Conservation (phyloP, 2,113 vertebrate species). For the Hemiprocne comata region DNA sequence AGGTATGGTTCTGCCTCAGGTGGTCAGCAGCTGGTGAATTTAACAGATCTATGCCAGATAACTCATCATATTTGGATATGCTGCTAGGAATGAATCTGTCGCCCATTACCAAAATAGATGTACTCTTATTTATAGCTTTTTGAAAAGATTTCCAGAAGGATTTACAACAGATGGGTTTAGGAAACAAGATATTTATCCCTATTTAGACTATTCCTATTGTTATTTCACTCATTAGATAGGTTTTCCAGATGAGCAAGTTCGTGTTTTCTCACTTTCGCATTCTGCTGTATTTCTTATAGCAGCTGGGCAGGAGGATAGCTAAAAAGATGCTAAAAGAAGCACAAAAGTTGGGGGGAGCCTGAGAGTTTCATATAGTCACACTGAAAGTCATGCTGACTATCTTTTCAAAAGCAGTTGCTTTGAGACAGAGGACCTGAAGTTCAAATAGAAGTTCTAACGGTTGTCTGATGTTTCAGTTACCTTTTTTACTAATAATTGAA, state of each 20-base stretch:
- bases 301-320: not conserved
- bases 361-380: not conserved
- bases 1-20: not conserved
- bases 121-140: constrained; percentile 73
- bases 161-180: constrained; percentile 68
- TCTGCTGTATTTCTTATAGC: not conserved
- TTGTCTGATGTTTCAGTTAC: not conserved
- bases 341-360: not conserved
- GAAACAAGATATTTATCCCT: constrained; percentile 61
- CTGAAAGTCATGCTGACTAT: not conserved
- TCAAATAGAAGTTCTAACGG: not conserved
- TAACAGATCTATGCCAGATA: constrained; percentile 69
- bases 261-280: constrained; percentile 22
- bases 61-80: constrained; percentile 71
- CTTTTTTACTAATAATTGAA: not conserved
- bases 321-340: not conserved
- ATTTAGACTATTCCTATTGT: constrained; percentile 42
- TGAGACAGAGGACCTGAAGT: not conserved
- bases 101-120: constrained; percentile 70
- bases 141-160: constrained; percentile 55
- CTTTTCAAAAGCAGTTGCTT: not conserved
- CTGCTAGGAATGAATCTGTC: constrained; percentile 70
- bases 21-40: constrained; percentile 70
- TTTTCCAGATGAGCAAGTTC: constrained; percentile 60
- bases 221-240: constrained; percentile 40